phyloP scores from a whole-genome alignment of 1,140 invertebrate species.

The Phymorhynchus buccinoides region DNA sequence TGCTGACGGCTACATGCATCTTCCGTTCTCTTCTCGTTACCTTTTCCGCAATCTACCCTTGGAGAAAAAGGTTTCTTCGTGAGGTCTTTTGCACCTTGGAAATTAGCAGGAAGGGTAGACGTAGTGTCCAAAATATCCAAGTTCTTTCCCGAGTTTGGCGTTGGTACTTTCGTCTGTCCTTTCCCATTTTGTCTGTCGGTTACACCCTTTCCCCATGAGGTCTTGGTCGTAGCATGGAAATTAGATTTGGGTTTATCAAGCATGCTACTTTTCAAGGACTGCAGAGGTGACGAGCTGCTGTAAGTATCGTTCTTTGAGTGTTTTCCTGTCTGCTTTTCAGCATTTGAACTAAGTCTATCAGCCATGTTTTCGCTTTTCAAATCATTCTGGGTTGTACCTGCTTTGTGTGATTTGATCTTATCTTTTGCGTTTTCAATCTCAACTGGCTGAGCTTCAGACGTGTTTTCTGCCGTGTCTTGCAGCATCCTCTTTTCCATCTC shows the following conservation, averaged over 20 bases:
- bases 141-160: background rate
- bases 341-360: background rate
- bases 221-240: background rate
- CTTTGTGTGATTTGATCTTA: background rate
- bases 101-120: background rate
- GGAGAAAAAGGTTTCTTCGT: background rate
- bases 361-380: background rate
- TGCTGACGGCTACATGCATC: background rate
- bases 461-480: background rate
- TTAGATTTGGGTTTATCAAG: background rate
- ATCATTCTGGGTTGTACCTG: background rate
- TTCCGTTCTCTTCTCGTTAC: background rate
- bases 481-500: background rate
- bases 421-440: background rate
- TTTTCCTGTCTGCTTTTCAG: background rate
- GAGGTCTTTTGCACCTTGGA: background rate
- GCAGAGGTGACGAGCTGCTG: background rate
- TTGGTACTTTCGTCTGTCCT: background rate
- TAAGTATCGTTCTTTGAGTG: background rate
- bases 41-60: background rate
- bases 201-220: background rate
- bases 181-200: background rate
- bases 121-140: background rate
- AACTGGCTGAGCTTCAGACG: background rate
- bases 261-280: background rate